phyloP scores from a whole-genome alignment of 2,797 vertebrate genomes.

The Apogon hyalosoma region DNA sequence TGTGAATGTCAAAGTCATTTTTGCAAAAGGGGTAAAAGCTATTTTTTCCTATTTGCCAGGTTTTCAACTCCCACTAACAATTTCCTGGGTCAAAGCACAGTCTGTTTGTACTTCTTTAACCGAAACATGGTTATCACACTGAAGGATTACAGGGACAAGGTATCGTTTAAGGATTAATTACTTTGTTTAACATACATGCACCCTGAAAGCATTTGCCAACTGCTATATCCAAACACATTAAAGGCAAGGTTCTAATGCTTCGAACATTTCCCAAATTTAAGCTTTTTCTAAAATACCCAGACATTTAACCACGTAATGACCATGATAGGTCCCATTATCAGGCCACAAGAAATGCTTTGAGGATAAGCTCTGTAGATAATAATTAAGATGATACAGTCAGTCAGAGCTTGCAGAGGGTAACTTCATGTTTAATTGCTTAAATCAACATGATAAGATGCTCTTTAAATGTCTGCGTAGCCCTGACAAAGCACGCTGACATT shows the following conservation, averaged over 20 bases:
- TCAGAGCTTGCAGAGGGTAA: constrained; percentile 81
- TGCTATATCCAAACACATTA: constrained; percentile 75
- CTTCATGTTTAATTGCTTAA: constrained; percentile 89
- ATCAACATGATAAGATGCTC: constrained; percentile 86
- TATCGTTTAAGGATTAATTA: constrained; percentile 73
- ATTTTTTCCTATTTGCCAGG: constrained; percentile 45
- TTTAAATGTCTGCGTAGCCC: constrained; percentile 79
- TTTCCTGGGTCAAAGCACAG: constrained; percentile 68
- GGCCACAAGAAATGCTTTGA: constrained; percentile 85
- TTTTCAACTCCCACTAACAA: constrained; percentile 64
- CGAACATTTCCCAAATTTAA: constrained; percentile 77
- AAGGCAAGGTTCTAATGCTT: constrained; percentile 63
- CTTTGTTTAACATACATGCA: constrained; percentile 73
- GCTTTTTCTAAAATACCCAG: constrained; percentile 78
- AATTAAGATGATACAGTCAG: constrained; percentile 87
- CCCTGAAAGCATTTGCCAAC: constrained; percentile 72
- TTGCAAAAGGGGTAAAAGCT: constrained; percentile 12
- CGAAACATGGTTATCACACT: constrained; percentile 49
- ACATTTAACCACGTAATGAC: constrained; percentile 86
- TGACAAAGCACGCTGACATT: constrained; percentile 79
- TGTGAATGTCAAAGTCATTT: constrained; percentile 32
- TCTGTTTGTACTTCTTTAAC: constrained; percentile 54
- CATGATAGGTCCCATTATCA: constrained; percentile 82
- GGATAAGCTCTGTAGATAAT: constrained; percentile 85
- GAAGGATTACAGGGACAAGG: constrained; percentile 47